phyloP scores from a whole-genome alignment of 1,140 invertebrate genomes.

The Heliconius melpomene region DNA sequence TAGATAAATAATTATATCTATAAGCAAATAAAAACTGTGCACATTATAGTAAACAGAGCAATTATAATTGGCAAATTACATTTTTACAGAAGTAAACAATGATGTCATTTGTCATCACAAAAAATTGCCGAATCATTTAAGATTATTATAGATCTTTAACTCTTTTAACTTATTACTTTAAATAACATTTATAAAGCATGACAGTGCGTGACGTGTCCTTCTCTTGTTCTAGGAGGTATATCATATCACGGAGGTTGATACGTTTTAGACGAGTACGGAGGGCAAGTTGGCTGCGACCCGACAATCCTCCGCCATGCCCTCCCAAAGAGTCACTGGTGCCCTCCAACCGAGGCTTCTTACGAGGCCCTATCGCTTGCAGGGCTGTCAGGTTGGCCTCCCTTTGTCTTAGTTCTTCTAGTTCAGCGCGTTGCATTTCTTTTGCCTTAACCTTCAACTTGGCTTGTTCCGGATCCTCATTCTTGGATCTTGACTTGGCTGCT shows the following conservation, averaged over 20 bases:
- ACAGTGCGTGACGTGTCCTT: slow-evolving; percentile 90
- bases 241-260: slow-evolving; percentile 94
- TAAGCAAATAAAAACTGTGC: too few species aligned
- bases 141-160: too few species aligned
- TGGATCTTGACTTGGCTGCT: slow-evolving; percentile 97
- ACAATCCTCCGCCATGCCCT: slow-evolving; percentile 67
- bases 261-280: slow-evolving; percentile 89
- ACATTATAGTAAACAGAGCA: too few species aligned
- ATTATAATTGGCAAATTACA: too few species aligned
- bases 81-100: too few species aligned
- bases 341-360: slow-evolving; percentile 96
- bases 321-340: slow-evolving; percentile 51
- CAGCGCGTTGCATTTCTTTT: slow-evolving; percentile 95
- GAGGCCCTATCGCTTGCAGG: slow-evolving; percentile 96
- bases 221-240: slow-evolving; percentile 96
- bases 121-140: too few species aligned
- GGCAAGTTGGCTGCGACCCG: slow-evolving; percentile 75
- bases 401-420: slow-evolving; percentile 96
- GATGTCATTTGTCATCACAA: too few species aligned
- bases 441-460: slow-evolving; percentile 97
- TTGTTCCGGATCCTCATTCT: slow-evolving; percentile 98
- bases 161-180: slow-evolving; percentile 78
- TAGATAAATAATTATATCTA: too few species aligned
- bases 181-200: slow-evolving; percentile 91
- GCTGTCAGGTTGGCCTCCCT: slow-evolving; percentile 97